These are phyloP conservation scores for Orchesella cincta DNA, from an alignment of 1,140 invertebrate species.

Conservation along the genomic window DNA sequence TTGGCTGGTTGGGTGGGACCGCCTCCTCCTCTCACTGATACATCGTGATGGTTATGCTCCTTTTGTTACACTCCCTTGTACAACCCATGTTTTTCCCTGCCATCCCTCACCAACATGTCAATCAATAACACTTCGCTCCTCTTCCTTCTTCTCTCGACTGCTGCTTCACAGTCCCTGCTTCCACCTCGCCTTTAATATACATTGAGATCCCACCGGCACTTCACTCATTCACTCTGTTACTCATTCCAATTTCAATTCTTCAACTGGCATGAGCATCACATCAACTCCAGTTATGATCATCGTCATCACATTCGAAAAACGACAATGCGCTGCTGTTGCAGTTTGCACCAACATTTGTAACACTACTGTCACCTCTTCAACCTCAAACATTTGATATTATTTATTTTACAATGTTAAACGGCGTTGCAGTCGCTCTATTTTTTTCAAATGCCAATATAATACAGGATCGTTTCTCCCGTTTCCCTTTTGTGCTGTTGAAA, in stretches of 20 bases:
- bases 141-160: not conserved
- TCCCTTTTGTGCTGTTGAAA: not conserved
- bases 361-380: not conserved
- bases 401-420: not conserved
- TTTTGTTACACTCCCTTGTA: constrained; percentile 45
- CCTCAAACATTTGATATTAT: not conserved
- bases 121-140: constrained; percentile 45
- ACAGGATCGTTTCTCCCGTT: not conserved
- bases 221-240: too few species aligned
- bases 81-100: constrained; percentile 39
- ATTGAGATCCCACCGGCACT: too few species aligned
- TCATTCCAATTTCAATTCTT: not conserved
- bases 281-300: not conserved
- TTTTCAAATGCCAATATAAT: not conserved
- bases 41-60: constrained; percentile 50
- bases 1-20: constrained; percentile 38
- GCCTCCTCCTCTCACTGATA: constrained; percentile 38
- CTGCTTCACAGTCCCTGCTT: not conserved
- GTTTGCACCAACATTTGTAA: not conserved
- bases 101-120: constrained; percentile 46
- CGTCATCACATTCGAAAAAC: not conserved
- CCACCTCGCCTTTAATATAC: not conserved
- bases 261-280: not conserved
- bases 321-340: not conserved
- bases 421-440: not conserved